phyloP scores from a whole-genome alignment of 2,888 invertebrate genomes.

The Aporophyla nigra region DNA sequence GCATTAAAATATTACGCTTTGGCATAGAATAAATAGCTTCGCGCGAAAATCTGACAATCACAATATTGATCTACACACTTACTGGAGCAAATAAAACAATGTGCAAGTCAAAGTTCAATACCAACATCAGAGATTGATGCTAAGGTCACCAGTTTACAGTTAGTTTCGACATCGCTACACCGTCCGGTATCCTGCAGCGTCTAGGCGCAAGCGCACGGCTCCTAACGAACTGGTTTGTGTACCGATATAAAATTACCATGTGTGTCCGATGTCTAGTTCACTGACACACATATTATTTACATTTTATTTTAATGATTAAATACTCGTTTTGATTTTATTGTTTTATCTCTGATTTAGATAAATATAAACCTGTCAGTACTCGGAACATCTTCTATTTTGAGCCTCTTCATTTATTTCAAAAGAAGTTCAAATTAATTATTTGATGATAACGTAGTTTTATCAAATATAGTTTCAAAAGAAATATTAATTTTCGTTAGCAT shows the following conservation, averaged over 20 bases:
- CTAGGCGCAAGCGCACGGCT: conserved; percentile 56
- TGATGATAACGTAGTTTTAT: conserved; percentile 11
- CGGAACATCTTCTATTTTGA: not conserved
- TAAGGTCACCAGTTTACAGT: conserved; percentile 67
- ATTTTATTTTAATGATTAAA: conserved; percentile 64
- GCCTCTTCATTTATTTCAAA: not conserved
- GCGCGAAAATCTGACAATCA: not conserved
- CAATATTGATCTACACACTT: conserved; percentile 34
- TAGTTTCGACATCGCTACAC: conserved; percentile 53
- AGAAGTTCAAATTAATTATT: not conserved
- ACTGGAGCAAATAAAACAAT: conserved; percentile 32
- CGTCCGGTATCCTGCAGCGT: conserved; percentile 57
- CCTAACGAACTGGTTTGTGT: conserved; percentile 73
- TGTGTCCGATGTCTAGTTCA: conserved; percentile 76
- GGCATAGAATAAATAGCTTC: no score
- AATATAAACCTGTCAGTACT: not conserved
- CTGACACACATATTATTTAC: conserved; percentile 71
- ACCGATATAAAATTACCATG: conserved; percentile 71
- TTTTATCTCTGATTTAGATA: conserved; percentile 20
- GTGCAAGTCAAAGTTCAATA: conserved; percentile 68
- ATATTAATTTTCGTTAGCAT: conserved; percentile 1
- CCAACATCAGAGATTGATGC: conserved; percentile 49
- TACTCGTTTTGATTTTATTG: conserved; percentile 60
- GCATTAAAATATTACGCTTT: not conserved
- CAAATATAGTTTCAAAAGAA: not conserved